A percentile compares a stretch with the other conserved stretches of the same genome.
Conservation (phyloP, 2,797 vertebrate genomes). For the Dallia pectoralis region DNA sequence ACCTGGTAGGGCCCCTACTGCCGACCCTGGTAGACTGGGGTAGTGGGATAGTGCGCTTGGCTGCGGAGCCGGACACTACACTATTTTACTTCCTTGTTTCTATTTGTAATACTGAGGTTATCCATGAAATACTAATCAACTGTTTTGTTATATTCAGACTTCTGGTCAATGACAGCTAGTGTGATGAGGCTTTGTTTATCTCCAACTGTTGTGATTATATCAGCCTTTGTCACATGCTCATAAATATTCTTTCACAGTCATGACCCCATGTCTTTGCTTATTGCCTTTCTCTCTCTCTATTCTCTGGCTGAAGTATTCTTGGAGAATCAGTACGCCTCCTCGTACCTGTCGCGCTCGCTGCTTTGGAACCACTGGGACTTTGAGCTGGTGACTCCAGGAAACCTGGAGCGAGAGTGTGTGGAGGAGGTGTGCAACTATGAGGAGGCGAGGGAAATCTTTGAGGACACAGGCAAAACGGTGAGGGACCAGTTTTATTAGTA, state of each 20-base stretch:
- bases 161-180: no score
- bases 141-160: no score
- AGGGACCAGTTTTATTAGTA: slow-evolving; percentile 15
- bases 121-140: no score
- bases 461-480: slow-evolving; percentile 75
- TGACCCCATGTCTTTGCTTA: no score
- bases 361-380: slow-evolving; percentile 89
- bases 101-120: no score
- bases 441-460: slow-evolving; percentile 83
- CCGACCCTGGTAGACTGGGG: no score
- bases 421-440: slow-evolving; percentile 86
- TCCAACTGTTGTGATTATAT: no score
- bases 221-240: not conserved
- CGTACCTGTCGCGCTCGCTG: slow-evolving; percentile 78
- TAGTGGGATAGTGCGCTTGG: no score
- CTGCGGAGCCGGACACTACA: no score
- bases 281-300: not conserved
- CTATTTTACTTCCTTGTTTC: no score
- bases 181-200: not conserved
- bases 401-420: slow-evolving; percentile 78
- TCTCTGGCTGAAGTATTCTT: slow-evolving; percentile 64
- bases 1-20: no score
- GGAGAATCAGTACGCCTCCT: slow-evolving; percentile 62
- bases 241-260: not conserved
- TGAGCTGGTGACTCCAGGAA: slow-evolving; percentile 72